Conservation (phyloP, 1,140 invertebrate genomes). For the Drosophila nigrodunni region DNA sequence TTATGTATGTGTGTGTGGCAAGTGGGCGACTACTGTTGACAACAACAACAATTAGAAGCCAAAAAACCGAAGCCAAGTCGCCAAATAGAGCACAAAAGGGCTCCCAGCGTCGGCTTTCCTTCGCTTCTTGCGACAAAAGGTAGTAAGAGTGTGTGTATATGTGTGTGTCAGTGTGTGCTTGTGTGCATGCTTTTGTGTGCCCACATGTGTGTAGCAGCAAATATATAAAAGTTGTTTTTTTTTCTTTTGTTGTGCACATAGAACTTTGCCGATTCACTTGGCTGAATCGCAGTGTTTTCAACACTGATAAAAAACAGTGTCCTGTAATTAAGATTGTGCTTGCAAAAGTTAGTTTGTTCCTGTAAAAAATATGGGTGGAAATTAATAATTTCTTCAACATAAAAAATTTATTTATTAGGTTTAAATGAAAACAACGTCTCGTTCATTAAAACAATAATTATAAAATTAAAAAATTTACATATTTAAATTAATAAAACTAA, state of each 20-base stretch:
- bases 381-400: too few species aligned
- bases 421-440: too few species aligned
- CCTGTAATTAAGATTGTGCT: too few species aligned
- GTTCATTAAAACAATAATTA: too few species aligned
- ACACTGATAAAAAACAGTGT: background rate
- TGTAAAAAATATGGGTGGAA: too few species aligned
- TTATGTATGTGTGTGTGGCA: slow-evolving; percentile 10
- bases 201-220: slow-evolving; percentile 23
- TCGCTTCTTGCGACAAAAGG: background rate
- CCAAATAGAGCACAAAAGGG: slow-evolving; percentile 49
- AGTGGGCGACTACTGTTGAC: slow-evolving; percentile 60
- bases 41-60: slow-evolving; percentile 68
- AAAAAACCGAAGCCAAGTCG: slow-evolving; percentile 63
- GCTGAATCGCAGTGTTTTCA: slow-evolving; percentile 33
- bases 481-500: too few species aligned
- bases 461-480: too few species aligned
- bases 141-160: background rate
- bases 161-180: too few species aligned
- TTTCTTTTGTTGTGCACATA: slow-evolving; percentile 26
- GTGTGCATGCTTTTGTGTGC: slow-evolving; percentile 9
- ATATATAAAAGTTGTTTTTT: slow-evolving; percentile 17
- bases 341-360: too few species aligned
- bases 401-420: too few species aligned
- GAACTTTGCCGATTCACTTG: slow-evolving; percentile 39
- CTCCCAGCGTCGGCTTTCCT: slow-evolving; percentile 32